These are phyloP conservation scores for Anodontia alba DNA, from an alignment of 2,888 invertebrate species.

Conservation along the genomic window DNA sequence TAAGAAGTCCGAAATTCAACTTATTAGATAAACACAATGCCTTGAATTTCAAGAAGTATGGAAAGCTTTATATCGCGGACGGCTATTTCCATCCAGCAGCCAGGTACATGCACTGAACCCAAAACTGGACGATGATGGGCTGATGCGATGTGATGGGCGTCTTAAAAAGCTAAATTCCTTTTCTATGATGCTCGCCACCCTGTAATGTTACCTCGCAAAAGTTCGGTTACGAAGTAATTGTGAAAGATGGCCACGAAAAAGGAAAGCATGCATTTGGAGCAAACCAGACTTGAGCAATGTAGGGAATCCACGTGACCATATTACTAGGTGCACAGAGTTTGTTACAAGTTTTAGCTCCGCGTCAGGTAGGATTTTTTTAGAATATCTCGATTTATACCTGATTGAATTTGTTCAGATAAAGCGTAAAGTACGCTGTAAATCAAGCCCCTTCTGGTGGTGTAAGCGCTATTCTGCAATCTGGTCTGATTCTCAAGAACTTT, in stretches of 20 bases:
- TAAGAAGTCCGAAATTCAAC: conserved; percentile 25
- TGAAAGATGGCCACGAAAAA: conserved; percentile 47
- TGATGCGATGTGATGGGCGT: conserved; percentile 25
- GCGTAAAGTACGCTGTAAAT: no score
- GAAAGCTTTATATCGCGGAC: not conserved
- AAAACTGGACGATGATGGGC: conserved; percentile 36
- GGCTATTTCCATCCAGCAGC: conserved; percentile 23
- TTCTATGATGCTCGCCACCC: conserved; percentile 41
- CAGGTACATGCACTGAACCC: conserved; percentile 36
- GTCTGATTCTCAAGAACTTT: no score
- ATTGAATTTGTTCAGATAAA: no score
- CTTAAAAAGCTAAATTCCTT: conserved; percentile 42
- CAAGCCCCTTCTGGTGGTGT: no score
- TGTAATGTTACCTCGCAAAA: conserved; percentile 49
- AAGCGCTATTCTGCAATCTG: no score
- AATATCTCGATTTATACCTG: no score
- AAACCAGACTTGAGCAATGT: conserved; percentile 38
- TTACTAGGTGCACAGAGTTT: no score
- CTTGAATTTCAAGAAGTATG: conserved; percentile 24
- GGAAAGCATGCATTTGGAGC: conserved; percentile 40
- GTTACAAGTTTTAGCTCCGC: no score
- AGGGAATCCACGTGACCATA: no score
- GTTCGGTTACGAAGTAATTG: conserved; percentile 47
- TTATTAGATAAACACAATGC: conserved; percentile 26
- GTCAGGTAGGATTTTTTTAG: no score